Percentiles rank a stretch among this genome's conserved stretches.
phyloP scores from a whole-genome alignment of 2,113 vertebrate species.

The Gopherus flavomarginatus region DNA sequence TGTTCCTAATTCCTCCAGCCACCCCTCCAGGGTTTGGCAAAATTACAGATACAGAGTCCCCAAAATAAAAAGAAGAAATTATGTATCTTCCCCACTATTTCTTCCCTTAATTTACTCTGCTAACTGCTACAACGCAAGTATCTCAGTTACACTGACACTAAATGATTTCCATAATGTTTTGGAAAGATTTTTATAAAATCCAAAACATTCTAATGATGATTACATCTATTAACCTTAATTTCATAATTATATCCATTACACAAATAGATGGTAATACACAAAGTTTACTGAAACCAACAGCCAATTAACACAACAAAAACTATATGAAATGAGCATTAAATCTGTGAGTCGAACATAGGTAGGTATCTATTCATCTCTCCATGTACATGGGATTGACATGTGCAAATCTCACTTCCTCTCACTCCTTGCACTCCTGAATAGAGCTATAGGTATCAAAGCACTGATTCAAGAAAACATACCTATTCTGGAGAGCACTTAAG shows the following conservation, averaged over 20 bases:
- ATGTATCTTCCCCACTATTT: neutral
- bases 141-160: neutral
- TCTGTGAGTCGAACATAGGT: neutral
- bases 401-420: neutral
- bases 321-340: slow-evolving; percentile 24
- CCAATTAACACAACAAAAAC: slow-evolving; percentile 59
- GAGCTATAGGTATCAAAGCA: rapidly evolving
- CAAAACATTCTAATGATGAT: slow-evolving; percentile 50
- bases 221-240: slow-evolving; percentile 69
- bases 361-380: neutral
- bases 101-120: neutral
- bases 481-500: neutral
- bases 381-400: neutral
- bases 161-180: slow-evolving; percentile 44
- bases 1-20: neutral
- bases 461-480: neutral
- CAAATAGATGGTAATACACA: slow-evolving; percentile 47
- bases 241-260: slow-evolving; percentile 59
- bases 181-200: slow-evolving; percentile 41
- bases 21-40: neutral
- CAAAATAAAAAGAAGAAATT: neutral
- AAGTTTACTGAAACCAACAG: slow-evolving; percentile 24
- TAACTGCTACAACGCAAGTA: neutral
- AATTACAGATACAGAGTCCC: neutral
- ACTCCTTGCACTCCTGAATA: neutral